Evolutionary conservation across 2,888 invertebrate species (phyloP).

Genomic region (Caenorhabditis zanzibari): DNA sequence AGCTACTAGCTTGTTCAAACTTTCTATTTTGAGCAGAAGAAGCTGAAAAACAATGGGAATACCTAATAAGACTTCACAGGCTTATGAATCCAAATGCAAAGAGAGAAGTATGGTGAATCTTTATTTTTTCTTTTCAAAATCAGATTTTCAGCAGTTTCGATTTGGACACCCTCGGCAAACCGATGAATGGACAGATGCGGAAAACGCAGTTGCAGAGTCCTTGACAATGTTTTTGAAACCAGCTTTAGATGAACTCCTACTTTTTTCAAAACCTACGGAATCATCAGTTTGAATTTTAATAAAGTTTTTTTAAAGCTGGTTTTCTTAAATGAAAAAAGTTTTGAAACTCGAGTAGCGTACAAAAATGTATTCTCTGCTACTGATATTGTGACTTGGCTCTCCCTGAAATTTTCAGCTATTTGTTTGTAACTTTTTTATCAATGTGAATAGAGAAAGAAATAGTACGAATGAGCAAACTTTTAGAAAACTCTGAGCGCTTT

Average conservation of each 20-base stretch:
- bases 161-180: not conserved
- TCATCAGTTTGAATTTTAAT: slow-evolving; percentile 38
- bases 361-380: too few species aligned
- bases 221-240: slow-evolving; percentile 26
- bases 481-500: too few species aligned
- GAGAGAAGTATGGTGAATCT: slow-evolving; percentile 4
- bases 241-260: slow-evolving; percentile 23
- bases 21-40: too few species aligned
- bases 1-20: too few species aligned
- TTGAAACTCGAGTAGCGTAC: too few species aligned
- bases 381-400: too few species aligned
- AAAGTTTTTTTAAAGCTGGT: too few species aligned
- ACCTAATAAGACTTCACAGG: slow-evolving; percentile 42
- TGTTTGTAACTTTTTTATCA: too few species aligned
- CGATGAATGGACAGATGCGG: slow-evolving; percentile 32
- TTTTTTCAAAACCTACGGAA: slow-evolving; percentile 32
- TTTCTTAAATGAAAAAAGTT: too few species aligned
- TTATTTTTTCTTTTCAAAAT: not conserved
- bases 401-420: too few species aligned
- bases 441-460: not conserved
- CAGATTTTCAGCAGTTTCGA: slow-evolving; percentile 37
- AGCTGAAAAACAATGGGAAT: slow-evolving; percentile 57
- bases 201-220: slow-evolving; percentile 40
- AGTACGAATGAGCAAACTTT: not conserved
- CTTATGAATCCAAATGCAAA: slow-evolving; percentile 38